phyloP scores from a whole-genome alignment of 2,888 invertebrate genomes.

The Lithophane ornitopus region DNA sequence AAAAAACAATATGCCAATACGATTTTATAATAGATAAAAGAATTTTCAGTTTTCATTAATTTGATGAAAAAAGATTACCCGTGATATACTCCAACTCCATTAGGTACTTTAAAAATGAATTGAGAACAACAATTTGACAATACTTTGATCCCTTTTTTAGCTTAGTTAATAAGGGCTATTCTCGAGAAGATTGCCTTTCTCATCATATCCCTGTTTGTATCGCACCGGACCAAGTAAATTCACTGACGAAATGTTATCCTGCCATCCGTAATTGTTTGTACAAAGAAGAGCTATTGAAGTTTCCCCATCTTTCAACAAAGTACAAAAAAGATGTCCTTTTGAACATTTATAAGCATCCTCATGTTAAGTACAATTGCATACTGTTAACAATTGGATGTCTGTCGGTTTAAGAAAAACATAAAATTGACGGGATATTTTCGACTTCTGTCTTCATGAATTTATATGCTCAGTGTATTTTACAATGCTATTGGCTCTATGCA shows the following conservation, averaged over 20 bases:
- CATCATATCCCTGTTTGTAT: conserved; percentile 15
- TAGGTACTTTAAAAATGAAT: conserved; percentile 19
- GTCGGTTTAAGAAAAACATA: neutral
- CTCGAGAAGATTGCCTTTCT: neutral
- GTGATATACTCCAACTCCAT: neutral
- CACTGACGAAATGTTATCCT: conserved; percentile 24
- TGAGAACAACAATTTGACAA: conserved; percentile 16
- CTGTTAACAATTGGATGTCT: neutral
- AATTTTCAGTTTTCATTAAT: neutral
- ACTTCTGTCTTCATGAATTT: neutral
- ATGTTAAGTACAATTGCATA: conserved; percentile 12
- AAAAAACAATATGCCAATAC: neutral
- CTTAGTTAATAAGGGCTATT: conserved; percentile 18
- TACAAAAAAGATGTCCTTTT: conserved; percentile 30
- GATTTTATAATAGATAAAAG: neutral
- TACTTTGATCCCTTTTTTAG: conserved; percentile 42
- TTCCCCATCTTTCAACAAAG: conserved; percentile 9
- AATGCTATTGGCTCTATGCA: neutral
- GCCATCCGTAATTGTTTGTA: conserved; percentile 31
- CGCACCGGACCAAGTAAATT: conserved; percentile 25
- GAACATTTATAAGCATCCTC: conserved; percentile 6
- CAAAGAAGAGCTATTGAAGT: conserved; percentile 37
- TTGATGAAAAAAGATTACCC: conserved; percentile 3
- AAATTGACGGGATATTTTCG: neutral
- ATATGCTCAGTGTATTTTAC: neutral